Evolutionary conservation across 2,888 invertebrate species (phyloP).

Genomic region (Colletes collaris): DNA sequence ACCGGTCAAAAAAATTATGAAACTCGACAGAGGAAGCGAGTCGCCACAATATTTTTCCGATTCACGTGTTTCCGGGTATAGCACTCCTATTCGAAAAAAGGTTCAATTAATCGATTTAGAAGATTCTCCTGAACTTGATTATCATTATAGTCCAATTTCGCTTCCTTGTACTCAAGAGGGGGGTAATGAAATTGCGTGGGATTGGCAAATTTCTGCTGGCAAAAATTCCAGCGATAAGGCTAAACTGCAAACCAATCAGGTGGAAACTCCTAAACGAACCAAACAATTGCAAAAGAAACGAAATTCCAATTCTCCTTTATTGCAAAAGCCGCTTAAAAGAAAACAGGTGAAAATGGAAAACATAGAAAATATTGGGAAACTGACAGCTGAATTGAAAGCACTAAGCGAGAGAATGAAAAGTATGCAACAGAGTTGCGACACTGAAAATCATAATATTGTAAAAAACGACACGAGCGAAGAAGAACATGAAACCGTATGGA

Average conservation of each 20-base stretch:
- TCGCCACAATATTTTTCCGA: constrained; percentile 24
- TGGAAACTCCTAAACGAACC: constrained; percentile 71
- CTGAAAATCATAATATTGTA: not conserved
- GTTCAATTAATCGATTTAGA: constrained; percentile 23
- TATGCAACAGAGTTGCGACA: constrained; percentile 36
- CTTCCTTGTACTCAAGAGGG: constrained; percentile 82
- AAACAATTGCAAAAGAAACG: constrained; percentile 70
- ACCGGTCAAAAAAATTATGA: not conserved
- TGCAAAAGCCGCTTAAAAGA: constrained; percentile 72
- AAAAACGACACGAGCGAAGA: not conserved
- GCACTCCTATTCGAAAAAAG: constrained; percentile 65
- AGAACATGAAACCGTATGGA: constrained; percentile 6
- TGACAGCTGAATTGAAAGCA: constrained; percentile 72
- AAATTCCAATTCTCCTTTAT: constrained; percentile 73
- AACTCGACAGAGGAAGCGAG: constrained; percentile 21
- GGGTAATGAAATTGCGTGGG: constrained; percentile 83
- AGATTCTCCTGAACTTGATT: constrained; percentile 61
- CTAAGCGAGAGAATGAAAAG: constrained; percentile 68
- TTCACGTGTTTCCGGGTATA: constrained; percentile 41
- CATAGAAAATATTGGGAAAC: constrained; percentile 69
- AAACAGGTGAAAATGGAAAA: constrained; percentile 69
- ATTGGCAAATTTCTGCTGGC: constrained; percentile 82
- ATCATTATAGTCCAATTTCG: constrained; percentile 74
- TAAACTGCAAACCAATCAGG: constrained; percentile 5
- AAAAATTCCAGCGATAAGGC: constrained; percentile 39